Evolutionary conservation across 2,113 vertebrate species (phyloP), one percentile per base, ranked within the genome.

Genomic region (Spheniscus mendiculus): DNA sequence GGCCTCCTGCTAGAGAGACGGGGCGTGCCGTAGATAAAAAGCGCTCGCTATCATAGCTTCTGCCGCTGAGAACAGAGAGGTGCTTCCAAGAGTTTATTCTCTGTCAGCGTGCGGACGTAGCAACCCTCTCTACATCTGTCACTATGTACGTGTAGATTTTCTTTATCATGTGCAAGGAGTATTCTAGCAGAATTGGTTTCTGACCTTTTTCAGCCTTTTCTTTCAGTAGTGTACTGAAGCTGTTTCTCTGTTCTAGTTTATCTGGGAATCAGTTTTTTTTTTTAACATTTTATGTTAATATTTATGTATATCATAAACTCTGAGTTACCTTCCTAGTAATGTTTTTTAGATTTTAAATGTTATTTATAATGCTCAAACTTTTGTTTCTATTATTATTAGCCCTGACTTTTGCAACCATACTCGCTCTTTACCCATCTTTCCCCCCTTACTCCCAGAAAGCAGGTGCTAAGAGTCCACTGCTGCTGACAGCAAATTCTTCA

Each of bases 61-160:
- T 10, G 50, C 50, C 0, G 9, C 40, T 15, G 50, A 19, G 30
- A 65, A 12, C 8, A 17, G 50, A 38, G 72, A 5, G n/a, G 15
- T 4, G 29, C 59, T 47, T 40, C 58, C 13, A 2, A 15, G 29
- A 16, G 44, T 5, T 42, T 42, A 4, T 19, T 18, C 42, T 50
- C 45, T 11, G 18, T 34, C 29, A 58, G 25, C 11, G 3, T 4
- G 30, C 3, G 3, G 25, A 18, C 4, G 4, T 17, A 58, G 42
- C 42, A 47, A 14, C 36, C 14, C 40, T 8, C 38, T 6, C 59
- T 62, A 38, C 22, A 22, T 12, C 44, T 47, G 38, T 27, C 19
- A 8, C 61, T 12, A 2, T 1, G 11, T 14, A 10, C 0, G 3
- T 49, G 50, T 20, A 7, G 13, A 10, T 7, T 58, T 42, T 42